These are phyloP conservation scores for Pseudois nayaur DNA, from an alignment of 2,113 vertebrate genomes.

Conservation along the genomic window DNA sequence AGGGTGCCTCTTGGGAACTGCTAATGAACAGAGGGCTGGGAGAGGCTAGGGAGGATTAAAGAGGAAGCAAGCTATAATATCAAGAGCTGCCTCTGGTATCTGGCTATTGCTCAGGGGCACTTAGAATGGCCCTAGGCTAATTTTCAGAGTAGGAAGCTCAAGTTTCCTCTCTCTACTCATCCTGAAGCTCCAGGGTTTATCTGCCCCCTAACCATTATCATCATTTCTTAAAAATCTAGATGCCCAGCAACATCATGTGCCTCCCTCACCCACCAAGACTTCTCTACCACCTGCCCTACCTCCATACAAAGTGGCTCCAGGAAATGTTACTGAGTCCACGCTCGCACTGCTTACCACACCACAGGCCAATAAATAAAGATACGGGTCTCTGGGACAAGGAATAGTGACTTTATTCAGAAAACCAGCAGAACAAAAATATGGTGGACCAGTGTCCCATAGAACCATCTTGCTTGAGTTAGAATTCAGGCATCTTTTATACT, in stretches of 20 bases:
- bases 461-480: not conserved
- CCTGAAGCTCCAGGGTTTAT: not conserved
- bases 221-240: not conserved
- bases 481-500: not conserved
- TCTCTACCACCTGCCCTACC: not conserved
- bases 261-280: fast-evolving
- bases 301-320: not conserved
- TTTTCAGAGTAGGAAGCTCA: not conserved
- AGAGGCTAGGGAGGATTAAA: not conserved
- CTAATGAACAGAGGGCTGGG: constrained; percentile 15
- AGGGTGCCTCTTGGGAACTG: not conserved
- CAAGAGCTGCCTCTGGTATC: not conserved
- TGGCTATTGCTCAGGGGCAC: not conserved
- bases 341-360: not conserved
- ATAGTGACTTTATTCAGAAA: not conserved
- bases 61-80: not conserved
- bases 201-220: not conserved
- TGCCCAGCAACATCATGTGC: not conserved
- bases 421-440: not conserved
- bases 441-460: not conserved
- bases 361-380: not conserved
- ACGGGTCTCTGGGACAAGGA: not conserved
- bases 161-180: not conserved
- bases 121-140: not conserved
- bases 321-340: not conserved